phyloP scores from a whole-genome alignment of 1,140 invertebrate species.

The Dysdera silvatica region DNA sequence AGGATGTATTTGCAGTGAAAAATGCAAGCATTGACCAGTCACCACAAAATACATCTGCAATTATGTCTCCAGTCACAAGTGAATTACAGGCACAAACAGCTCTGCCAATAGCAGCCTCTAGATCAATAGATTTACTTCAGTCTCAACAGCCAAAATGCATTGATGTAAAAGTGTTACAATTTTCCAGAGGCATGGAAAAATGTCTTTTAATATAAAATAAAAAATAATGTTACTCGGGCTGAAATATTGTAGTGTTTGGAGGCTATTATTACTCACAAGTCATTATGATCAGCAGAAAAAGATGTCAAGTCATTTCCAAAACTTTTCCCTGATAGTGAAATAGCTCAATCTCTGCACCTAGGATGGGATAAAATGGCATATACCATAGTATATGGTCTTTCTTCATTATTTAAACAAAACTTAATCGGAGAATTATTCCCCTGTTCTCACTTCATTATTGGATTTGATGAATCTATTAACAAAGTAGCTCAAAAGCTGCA shows the following conservation, averaged over 20 bases:
- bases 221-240: neutral
- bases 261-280: neutral
- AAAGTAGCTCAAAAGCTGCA: slow-evolving; percentile 1
- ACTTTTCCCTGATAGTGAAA: neutral
- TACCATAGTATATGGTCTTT: neutral
- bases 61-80: neutral
- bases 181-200: too few relatives aligned
- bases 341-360: neutral
- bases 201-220: neutral
- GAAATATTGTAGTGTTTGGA: neutral
- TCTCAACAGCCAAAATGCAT: too few relatives aligned
- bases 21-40: neutral
- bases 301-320: neutral
- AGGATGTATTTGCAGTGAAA: neutral
- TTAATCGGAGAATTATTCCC: too few relatives aligned
- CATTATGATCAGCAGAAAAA: neutral
- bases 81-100: neutral
- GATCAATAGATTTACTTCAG: too few relatives aligned
- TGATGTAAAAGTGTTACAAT: too few relatives aligned
- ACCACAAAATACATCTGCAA: neutral
- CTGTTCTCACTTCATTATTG: neutral
- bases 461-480: slow-evolving; percentile 15
- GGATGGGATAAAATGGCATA: neutral
- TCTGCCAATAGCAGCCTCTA: too few relatives aligned
- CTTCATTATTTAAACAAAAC: neutral